phyloP scores from a whole-genome alignment of 2,113 vertebrate species.

The Ptilonorhynchus violaceus region DNA sequence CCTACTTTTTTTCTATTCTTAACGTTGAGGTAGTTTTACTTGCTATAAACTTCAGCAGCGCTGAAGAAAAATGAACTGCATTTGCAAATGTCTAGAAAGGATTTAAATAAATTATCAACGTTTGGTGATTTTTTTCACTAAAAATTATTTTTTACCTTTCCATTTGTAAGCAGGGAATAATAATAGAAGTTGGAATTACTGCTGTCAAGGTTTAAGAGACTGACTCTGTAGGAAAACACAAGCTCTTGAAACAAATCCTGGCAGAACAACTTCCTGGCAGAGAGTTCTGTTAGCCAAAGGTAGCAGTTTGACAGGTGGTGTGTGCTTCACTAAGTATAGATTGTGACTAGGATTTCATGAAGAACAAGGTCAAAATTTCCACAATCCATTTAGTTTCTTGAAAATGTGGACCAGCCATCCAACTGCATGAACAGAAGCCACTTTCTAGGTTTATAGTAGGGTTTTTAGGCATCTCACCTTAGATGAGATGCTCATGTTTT shows the following conservation, averaged over 20 bases:
- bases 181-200: not conserved
- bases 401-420: not conserved
- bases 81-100: not conserved
- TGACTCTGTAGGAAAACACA: not conserved
- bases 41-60: not conserved
- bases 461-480: not conserved
- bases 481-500: not conserved
- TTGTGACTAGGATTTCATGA: not conserved
- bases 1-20: not conserved
- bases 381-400: not conserved
- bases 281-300: not conserved
- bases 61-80: not conserved
- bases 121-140: not conserved
- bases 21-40: not conserved
- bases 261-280: not conserved
- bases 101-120: not conserved
- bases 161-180: not conserved
- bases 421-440: not conserved
- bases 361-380: not conserved
- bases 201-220: not conserved
- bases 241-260: not conserved
- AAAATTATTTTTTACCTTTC: not conserved
- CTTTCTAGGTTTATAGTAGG: not conserved
- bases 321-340: not conserved
- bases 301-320: not conserved